These are phyloP conservation scores for Aporophyla nigra DNA, from an alignment of 2,888 invertebrate species.

Conservation along the genomic window DNA sequence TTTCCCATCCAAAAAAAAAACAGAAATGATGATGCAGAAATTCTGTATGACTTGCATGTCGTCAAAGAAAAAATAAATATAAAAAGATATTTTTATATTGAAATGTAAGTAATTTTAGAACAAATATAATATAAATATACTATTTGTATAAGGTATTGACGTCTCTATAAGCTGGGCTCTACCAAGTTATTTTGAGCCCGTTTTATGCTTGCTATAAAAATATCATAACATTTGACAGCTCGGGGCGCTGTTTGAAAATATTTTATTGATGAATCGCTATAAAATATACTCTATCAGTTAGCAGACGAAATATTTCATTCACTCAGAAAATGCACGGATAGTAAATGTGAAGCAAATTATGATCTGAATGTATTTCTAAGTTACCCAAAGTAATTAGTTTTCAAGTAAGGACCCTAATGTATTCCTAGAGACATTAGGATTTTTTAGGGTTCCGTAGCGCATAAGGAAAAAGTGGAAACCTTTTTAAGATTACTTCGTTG, in stretches of 20 bases:
- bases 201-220: slow-evolving; percentile 70
- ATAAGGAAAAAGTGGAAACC: too few relatives aligned
- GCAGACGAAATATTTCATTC: slow-evolving; percentile 58
- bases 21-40: too few relatives aligned
- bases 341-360: slow-evolving; percentile 5
- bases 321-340: slow-evolving; percentile 23
- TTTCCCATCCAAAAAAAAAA: too few relatives aligned
- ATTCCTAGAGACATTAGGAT: not conserved
- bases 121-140: not conserved
- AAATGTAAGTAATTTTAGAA: slow-evolving; percentile 21
- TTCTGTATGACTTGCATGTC: not conserved
- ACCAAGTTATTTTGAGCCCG: slow-evolving; percentile 56
- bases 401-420: not conserved
- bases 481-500: too few relatives aligned
- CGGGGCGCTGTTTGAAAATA: slow-evolving; percentile 63
- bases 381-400: not conserved
- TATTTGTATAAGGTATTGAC: slow-evolving; percentile 31
- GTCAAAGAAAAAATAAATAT: not conserved
- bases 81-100: not conserved
- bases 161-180: slow-evolving; percentile 48
- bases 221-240: slow-evolving; percentile 70
- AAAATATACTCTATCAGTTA: slow-evolving; percentile 66
- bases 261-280: slow-evolving; percentile 67
- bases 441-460: too few relatives aligned
- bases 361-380: not conserved